Evolutionary conservation across 2,113 vertebrate species (phyloP).

Genomic region (Myrmecophaga tridactyla): DNA sequence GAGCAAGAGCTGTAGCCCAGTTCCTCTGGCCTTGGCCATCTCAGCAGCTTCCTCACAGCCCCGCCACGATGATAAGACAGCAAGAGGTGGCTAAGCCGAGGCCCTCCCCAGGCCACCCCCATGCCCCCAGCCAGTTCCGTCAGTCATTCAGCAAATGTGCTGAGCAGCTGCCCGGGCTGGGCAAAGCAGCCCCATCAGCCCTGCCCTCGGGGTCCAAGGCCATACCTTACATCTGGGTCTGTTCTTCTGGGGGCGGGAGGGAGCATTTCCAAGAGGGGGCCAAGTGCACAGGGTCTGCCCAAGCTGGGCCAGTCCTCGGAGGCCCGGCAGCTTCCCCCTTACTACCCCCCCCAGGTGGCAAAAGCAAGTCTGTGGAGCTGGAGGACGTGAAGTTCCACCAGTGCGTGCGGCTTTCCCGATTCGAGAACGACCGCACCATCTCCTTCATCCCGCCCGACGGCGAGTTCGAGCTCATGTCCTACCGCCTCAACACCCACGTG

Average conservation of each 20-base stretch:
- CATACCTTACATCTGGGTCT: neutral
- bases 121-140: neutral
- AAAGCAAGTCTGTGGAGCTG: conserved; percentile 92
- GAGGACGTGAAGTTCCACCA: conserved; percentile 98
- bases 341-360: conserved; percentile 84
- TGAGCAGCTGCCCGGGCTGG: neutral
- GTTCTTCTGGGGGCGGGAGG: neutral
- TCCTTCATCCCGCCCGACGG: conserved; percentile 95
- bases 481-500: conserved; percentile 94
- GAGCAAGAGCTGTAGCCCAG: no score
- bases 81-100: no score
- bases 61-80: neutral
- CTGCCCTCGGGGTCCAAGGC: neutral
- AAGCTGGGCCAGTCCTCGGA: no score
- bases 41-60: fast-evolving
- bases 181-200: neutral
- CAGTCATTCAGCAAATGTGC: neutral
- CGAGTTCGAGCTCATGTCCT: conserved; percentile 97
- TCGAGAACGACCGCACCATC: conserved; percentile 94
- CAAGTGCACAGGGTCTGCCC: neutral
- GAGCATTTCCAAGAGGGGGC: neutral
- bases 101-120: fast-evolving
- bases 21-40: neutral
- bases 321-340: neutral
- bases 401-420: conserved; percentile 94